phyloP scores from a whole-genome alignment of 2,797 vertebrate genomes.

The Salmo trutta region DNA sequence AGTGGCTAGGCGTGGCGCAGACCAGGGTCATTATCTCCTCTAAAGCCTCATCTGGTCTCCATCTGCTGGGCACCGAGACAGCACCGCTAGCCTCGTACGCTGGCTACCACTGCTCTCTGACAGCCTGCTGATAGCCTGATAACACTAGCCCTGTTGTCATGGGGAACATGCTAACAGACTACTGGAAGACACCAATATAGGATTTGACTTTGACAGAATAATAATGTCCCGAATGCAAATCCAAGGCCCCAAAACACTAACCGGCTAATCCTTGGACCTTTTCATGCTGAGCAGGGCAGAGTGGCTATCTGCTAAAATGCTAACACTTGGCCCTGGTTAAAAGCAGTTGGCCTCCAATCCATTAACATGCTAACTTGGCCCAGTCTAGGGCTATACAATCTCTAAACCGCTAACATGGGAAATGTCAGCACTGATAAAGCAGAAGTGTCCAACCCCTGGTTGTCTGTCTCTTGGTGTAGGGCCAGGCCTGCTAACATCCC shows the following conservation, averaged over 20 bases:
- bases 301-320: neutral
- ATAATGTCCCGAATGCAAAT: neutral
- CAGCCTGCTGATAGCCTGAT: neutral
- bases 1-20: slow-evolving; percentile 48
- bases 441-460: neutral
- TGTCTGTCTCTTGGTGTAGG: neutral
- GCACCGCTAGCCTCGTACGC: neutral
- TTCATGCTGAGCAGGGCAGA: neutral
- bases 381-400: no score
- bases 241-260: neutral
- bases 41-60: slow-evolving; percentile 60
- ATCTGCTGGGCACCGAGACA: slow-evolving; percentile 44
- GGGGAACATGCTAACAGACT: neutral
- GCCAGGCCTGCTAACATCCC: neutral
- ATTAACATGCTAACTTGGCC: neutral
- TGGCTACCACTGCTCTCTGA: neutral
- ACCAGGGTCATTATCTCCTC: slow-evolving; percentile 52
- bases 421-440: no score
- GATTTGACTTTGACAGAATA: neutral
- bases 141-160: neutral
- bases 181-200: neutral
- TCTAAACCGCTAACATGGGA: no score
- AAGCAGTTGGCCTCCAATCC: neutral
- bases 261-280: neutral
- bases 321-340: neutral